Percentiles rank a stretch among this genome's conserved stretches.
These are phyloP conservation scores for Callaeas wilsoni DNA, from an alignment of 2,113 vertebrate genomes.

Conservation along the genomic window DNA sequence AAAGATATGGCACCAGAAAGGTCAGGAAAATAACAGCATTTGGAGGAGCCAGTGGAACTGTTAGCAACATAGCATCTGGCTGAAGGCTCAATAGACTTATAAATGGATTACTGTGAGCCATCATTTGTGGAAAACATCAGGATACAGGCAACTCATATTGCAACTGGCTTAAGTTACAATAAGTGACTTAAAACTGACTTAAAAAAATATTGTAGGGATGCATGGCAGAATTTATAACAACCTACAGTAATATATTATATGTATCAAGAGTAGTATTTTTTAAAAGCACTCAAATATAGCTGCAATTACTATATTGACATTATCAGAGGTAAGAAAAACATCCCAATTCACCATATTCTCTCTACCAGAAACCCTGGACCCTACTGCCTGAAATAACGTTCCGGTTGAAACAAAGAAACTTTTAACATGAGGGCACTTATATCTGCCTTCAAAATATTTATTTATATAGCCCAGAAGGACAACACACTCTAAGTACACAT, in stretches of 20 bases:
- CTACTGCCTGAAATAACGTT: not conserved
- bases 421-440: not conserved
- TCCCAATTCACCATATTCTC: not conserved
- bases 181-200: not conserved
- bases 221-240: not conserved
- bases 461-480: not conserved
- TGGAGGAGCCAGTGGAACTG: not conserved
- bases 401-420: not conserved
- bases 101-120: not conserved
- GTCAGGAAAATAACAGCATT: not conserved
- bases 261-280: not conserved
- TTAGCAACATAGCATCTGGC: not conserved
- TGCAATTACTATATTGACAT: not conserved
- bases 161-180: too few relatives aligned
- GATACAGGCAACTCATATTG: not conserved
- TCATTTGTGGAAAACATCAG: not conserved
- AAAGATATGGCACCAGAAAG: not conserved
- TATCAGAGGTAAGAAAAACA: not conserved
- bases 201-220: not conserved
- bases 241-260: not conserved
- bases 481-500: not conserved
- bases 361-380: not conserved
- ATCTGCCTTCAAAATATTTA: not conserved
- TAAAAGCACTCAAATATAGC: not conserved
- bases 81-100: not conserved